Base-by-base conservation (phyloP, 2,113 vertebrate genomes). In the Empidonax alnorum region DNA sequence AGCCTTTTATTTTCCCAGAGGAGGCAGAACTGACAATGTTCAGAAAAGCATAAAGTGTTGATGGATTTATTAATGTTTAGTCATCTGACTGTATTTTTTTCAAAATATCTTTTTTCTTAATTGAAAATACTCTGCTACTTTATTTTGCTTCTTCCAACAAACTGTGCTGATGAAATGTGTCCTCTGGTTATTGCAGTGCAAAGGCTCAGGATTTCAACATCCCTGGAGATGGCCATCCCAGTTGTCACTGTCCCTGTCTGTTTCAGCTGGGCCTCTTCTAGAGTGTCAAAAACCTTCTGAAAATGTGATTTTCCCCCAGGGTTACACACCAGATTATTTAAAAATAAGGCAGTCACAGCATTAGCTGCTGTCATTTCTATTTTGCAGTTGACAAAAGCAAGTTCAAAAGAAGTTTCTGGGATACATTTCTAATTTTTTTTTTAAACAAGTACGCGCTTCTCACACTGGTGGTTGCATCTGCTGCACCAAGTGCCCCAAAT, bases 121-220 rank as follows among this genome's bases (percentile, higher is more conserved):
- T 61, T 93, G 66, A 82, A 91, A 88, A 58, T 62, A 78, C 31
- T 89, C 53, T 31, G 33, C 74, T 87, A 37, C 37, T 95, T 83
- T 46, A 23, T 69, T 94, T 53, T 82, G 73, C 56, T 79, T 67
- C 46, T 93, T 92, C 74, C 85, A 96, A 91, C 63, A 90, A 95
- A 65, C 41, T 30, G 4, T 27, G 63, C 62, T 83, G 61, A 82
- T 76, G 82, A 79, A 92, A 61, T 73, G n/a, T 61, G 68, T 89
- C 84, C 59, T 75, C 35, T 79, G 49, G 22, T 56, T 83, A 37
- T 3, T 80, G 75, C 55, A 84, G 33, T 52, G 50, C 82, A 58
- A 62, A 87, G 35, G 76, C 65, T 63, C 33, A 52, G 72, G 50
- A 58, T 87, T 92, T 91, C 37, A 7, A 0, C 1, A 6, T 59